A percentile compares a stretch with the other conserved stretches of the same genome.
Conservation (phyloP, 2,113 vertebrate species). For the Burhinus oedicnemus region DNA sequence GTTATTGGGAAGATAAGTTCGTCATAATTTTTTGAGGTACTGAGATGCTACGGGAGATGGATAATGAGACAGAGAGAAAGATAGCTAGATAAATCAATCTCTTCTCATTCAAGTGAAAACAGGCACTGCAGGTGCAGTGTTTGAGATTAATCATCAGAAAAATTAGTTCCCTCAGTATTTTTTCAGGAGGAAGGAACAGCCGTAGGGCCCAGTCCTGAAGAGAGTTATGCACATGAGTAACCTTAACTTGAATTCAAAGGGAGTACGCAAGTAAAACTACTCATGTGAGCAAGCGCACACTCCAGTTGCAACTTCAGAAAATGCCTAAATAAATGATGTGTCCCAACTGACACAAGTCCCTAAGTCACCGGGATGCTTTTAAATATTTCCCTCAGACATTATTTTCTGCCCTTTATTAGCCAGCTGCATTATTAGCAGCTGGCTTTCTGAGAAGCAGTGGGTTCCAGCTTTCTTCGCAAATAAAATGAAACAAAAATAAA, state of each 20-base stretch:
- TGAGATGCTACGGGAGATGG: constrained; percentile 20
- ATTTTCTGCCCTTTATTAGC: neutral
- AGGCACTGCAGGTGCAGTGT: constrained; percentile 52
- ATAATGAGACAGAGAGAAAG: constrained; percentile 59
- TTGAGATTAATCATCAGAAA: constrained; percentile 67
- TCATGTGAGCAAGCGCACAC: neutral
- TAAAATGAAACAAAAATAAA: neutral
- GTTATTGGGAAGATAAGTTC: constrained; percentile 36
- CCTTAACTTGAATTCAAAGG: constrained; percentile 23
- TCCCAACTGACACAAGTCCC: neutral
- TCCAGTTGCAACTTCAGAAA: neutral
- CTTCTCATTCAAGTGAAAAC: constrained; percentile 51
- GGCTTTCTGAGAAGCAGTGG: neutral
- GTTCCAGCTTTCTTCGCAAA: neutral
- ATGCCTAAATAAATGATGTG: constrained; percentile 15
- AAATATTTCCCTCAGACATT: neutral
- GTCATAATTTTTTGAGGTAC: constrained; percentile 11
- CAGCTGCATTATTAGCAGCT: neutral
- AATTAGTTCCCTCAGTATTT: constrained; percentile 60
- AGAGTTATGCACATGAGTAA: constrained; percentile 47
- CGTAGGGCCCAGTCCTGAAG: constrained; percentile 24
- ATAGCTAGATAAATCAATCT: constrained; percentile 66
- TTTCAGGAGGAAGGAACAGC: constrained; percentile 44
- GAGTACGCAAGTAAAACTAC: neutral
- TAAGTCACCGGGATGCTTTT: neutral